These are phyloP conservation scores for Adelosebastes latens DNA, from an alignment of 2,797 vertebrate species.

Conservation along the genomic window DNA sequence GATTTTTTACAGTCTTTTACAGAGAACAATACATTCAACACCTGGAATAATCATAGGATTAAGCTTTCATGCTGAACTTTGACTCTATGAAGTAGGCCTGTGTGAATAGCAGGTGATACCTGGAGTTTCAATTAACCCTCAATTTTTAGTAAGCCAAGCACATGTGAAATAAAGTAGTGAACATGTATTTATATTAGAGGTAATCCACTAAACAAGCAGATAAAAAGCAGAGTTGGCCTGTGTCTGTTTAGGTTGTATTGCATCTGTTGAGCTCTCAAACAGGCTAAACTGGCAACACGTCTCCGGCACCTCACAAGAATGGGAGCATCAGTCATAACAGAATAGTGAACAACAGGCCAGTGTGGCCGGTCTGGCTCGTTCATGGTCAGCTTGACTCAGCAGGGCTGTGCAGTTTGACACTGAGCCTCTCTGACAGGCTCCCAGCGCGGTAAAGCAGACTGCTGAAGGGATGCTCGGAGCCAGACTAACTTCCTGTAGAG, in stretches of 20 bases:
- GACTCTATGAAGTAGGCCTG: neutral
- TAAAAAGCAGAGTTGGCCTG: neutral
- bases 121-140: neutral
- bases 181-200: neutral
- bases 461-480: constrained; percentile 60
- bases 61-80: neutral
- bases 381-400: constrained; percentile 70
- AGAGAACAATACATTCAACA: neutral
- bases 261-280: constrained; percentile 15
- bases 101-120: neutral
- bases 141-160: neutral
- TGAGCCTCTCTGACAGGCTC: constrained; percentile 68
- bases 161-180: neutral
- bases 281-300: constrained; percentile 21
- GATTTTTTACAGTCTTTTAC: neutral
- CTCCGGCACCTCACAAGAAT: constrained; percentile 12
- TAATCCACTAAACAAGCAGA: neutral
- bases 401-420: constrained; percentile 57
- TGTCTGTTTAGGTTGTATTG: no score
- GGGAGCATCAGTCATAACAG: constrained; percentile 18
- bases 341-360: constrained; percentile 36
- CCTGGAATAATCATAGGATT: neutral
- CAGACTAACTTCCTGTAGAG: constrained; percentile 33
- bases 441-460: constrained; percentile 52
- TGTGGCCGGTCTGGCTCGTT: constrained; percentile 38